Base-by-base conservation (phyloP, 2,797 vertebrate species). In the Myripristis murdjan region DNA sequence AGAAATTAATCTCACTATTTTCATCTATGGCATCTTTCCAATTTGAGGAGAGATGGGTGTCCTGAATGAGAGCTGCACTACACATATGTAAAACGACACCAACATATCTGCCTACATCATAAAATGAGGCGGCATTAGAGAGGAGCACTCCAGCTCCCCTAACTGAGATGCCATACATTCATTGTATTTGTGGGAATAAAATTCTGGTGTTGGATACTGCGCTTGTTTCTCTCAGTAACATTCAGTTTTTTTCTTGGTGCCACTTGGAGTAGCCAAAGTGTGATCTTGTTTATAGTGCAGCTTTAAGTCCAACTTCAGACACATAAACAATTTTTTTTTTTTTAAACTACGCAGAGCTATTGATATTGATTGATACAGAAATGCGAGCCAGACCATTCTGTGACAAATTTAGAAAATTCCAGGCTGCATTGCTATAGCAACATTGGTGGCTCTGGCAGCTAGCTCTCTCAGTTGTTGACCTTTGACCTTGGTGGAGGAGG, bases 381-480 rank as follows among this genome's bases (percentile, higher is more conserved):
- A 70, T n/a, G 28, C 16, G 23, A 33, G 20, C 64, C 71, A 41
- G 20, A 11, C 10, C 11, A 3, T 52, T 63, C 48, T 35, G 11
- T 44, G 49, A 71, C 51, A 53, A 41, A 69, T 41, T 26, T 46
- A 23, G 61, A 75, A 60, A 66, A 47, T 68, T 72, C 55, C 55
- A 49, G 31, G n/a, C 56, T 14, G 47, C 22, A 26, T 64, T 31
- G 10, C 52, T 22, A 28, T 53, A 66, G 44, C 14, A 51, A 53
- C 55, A 77, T 54, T 37, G 35, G 24, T 10, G 22, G 44, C 69
- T 73, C 47, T 2, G 24, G n/a, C 15, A 26, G 47, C 31, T 61
- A 15, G 65, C 51, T 77, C 71, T 77, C 71, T 66, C 69, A 80
- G 72, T 41, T 71, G 18, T 64, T 87, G 86, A 89, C 79, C 74